Conservation (phyloP, 2,888 invertebrate genomes). For the Noctuana brunneofusca region DNA sequence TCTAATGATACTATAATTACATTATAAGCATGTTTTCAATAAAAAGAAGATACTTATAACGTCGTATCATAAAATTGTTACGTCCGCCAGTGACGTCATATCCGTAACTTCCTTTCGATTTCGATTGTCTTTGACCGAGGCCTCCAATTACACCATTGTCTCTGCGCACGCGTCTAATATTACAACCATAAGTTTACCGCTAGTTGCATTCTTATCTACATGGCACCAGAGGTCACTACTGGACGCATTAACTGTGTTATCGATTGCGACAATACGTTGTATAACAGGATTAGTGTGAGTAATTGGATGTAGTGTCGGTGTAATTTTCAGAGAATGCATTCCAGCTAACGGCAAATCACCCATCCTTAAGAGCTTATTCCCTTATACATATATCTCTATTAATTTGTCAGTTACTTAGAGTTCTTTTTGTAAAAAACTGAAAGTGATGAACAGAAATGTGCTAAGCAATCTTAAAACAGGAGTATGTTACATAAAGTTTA, state of each 20-base stretch:
- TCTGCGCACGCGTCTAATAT: slow-evolving; percentile 49
- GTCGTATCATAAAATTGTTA: slow-evolving; percentile 34
- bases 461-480: too few species aligned
- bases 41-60: slow-evolving; percentile 3
- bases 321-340: slow-evolving; percentile 13
- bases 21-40: slow-evolving; percentile 14
- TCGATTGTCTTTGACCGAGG: slow-evolving; percentile 79
- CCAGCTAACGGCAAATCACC: not conserved
- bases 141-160: slow-evolving; percentile 68
- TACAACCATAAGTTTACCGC: slow-evolving; percentile 21
- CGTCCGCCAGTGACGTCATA: slow-evolving; percentile 58
- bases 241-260: not conserved
- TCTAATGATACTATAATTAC: slow-evolving; percentile 4
- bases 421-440: too few species aligned
- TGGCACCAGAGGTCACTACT: slow-evolving; percentile 11
- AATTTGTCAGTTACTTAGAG: too few species aligned
- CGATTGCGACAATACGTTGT: slow-evolving; percentile 6
- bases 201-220: slow-evolving; percentile 20
- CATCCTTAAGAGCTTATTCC: not conserved
- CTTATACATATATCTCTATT: not conserved
- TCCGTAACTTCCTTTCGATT: slow-evolving; percentile 77
- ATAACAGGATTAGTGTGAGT: slow-evolving; percentile 17
- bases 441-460: too few species aligned
- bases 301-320: slow-evolving; percentile 11
- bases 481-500: too few species aligned